Evolutionary conservation across 2,888 invertebrate genomes (phyloP), one percentile per base, ranked within the genome.

Genomic region (Aporophyla nigra): DNA sequence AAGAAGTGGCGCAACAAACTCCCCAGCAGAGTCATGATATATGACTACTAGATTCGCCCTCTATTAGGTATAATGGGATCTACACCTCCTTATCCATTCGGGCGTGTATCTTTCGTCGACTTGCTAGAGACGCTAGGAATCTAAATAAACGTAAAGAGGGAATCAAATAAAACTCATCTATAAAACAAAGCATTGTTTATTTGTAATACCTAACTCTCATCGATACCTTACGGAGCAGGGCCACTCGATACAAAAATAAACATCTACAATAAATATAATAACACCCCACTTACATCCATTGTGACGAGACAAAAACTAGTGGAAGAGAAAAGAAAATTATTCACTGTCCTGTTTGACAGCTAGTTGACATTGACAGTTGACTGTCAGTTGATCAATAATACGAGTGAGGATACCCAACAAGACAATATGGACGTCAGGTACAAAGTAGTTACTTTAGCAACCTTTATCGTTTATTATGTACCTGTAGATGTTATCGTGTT

Each of bases 241-340:
- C 92, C 88, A 88, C 87, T 86, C 90, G 92, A 91, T 94, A 95
- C 87, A 96, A 95, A 95, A 96, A 96, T 96, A 96, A 96, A 96
- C 94, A 95, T 95, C 94, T 95, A 94, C 90, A 95, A 95, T 96
- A 95, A 95, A 95, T 94, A 95, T 92, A 92, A 88, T 84, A 81
- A 78, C 61, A 78, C 84, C 46, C 53, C 69, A 67, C 71, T 74
- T 63, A 33, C 62, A 74, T 40, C 69, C 79, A 58, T 74, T 81
- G 69, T 71, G 53, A 27, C 9, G 27, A 71, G 67, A 69, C 70
- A 67, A 43, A 16, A 21, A 33, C 21, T n/a, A 19, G 12, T 33
- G 33, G 16, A n/a, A 49, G 6, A 6, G 3, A 62, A 54, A 43
- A 27, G 0, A 27, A n/a, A 6, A 10, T 53, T 16, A 2, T 10